Percentiles rank a stretch among this genome's conserved stretches.
Conservation (phyloP, 2,797 vertebrate species). For the Hozukius guyotensis region DNA sequence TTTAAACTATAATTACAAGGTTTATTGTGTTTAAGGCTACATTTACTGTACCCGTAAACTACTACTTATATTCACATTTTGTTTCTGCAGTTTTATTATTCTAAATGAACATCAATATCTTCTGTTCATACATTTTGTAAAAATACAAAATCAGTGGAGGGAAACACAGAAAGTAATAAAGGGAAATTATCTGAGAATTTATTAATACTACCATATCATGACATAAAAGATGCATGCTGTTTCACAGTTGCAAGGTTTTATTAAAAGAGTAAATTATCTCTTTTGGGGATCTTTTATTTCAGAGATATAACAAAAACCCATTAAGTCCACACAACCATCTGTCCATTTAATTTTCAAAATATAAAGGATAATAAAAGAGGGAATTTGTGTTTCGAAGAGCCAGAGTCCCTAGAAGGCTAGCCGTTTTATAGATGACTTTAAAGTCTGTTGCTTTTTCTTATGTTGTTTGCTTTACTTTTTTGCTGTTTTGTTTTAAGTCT, state of each 20-base stretch:
- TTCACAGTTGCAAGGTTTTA: background rate
- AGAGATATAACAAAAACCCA: background rate
- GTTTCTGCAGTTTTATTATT: background rate
- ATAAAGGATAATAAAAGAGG: background rate
- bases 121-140: background rate
- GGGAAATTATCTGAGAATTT: background rate
- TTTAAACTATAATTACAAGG: background rate
- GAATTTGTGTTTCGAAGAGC: background rate
- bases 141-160: background rate
- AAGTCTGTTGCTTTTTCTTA: background rate
- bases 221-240: background rate
- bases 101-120: background rate
- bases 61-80: background rate
- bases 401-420: background rate
- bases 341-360: background rate
- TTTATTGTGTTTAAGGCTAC: background rate
- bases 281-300: background rate
- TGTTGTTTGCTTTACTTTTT: background rate
- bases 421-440: background rate
- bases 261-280: background rate
- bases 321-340: background rate
- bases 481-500: background rate
- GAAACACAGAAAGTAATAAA: background rate
- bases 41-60: background rate
- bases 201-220: background rate